These are phyloP conservation scores for Coregonus suidteri DNA, from an alignment of 2,797 vertebrate genomes.

Conservation along the genomic window DNA sequence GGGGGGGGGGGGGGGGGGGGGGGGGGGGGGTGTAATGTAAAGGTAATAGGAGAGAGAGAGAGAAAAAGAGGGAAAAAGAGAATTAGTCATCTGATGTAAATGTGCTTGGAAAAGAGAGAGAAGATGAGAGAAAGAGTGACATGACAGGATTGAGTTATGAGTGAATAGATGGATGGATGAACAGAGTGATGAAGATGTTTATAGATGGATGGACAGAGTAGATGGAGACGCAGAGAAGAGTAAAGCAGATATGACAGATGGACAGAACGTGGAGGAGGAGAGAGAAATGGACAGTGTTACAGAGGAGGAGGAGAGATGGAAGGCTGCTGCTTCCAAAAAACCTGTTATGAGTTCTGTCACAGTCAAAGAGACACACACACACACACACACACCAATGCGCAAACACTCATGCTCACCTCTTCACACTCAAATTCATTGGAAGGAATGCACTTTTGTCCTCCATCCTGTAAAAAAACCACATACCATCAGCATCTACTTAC, in stretches of 20 bases:
- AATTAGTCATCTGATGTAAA: background rate
- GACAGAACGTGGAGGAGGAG: slow-evolving; percentile 1
- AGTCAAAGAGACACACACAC: background rate
- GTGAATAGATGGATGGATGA: background rate
- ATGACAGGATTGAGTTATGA: background rate
- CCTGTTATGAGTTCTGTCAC: background rate
- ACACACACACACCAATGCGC: slow-evolving; percentile 30
- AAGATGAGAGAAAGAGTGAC: background rate
- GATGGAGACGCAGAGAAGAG: slow-evolving; percentile 9
- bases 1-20: background rate
- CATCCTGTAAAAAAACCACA: slow-evolving; percentile 59
- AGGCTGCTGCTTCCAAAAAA: background rate
- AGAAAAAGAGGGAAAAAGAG: background rate
- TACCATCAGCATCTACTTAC: background rate
- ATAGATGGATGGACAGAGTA: background rate
- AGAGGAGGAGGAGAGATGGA: background rate
- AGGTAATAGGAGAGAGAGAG: background rate
- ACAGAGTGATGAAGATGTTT: background rate
- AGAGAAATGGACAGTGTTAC: background rate
- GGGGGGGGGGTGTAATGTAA: background rate
- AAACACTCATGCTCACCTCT: slow-evolving; percentile 56
- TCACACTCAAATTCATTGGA: slow-evolving; percentile 75
- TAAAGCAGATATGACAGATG: background rate
- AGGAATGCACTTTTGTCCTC: slow-evolving; percentile 69
- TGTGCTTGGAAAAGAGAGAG: background rate